Conservation (phyloP, 2,888 invertebrate species). For the Dioctria rufipes region DNA sequence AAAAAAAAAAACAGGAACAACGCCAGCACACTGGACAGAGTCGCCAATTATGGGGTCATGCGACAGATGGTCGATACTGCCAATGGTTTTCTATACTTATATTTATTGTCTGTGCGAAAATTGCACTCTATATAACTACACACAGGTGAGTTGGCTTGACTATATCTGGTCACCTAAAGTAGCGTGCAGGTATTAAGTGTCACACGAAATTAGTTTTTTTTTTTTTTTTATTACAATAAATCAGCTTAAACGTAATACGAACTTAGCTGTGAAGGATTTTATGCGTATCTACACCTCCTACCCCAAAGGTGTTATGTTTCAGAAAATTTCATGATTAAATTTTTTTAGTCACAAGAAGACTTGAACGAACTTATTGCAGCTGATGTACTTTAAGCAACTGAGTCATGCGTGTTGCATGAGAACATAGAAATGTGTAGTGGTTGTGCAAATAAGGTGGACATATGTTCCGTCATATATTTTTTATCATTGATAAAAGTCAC, state of each 20-base stretch:
- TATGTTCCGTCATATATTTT: neutral
- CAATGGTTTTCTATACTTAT: neutral
- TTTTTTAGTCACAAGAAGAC: neutral
- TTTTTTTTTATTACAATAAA: too few species aligned
- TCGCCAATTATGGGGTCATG: too few species aligned
- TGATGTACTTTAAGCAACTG: neutral
- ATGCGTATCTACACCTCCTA: neutral
- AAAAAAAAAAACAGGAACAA: too few species aligned
- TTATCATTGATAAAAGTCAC: neutral
- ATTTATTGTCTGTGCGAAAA: neutral
- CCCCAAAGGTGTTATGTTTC: neutral
- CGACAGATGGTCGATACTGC: neutral
- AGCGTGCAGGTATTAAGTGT: neutral
- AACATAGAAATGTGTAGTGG: neutral
- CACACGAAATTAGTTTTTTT: neutral
- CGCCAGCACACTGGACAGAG: too few species aligned
- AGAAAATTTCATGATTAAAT: neutral
- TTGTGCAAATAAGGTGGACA: too few species aligned
- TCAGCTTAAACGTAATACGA: neutral
- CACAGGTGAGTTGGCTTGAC: neutral
- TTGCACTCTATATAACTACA: neutral
- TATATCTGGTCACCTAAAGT: neutral
- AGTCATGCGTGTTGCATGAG: neutral
- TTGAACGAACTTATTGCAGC: neutral
- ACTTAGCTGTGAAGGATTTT: neutral